These are phyloP conservation scores for Mormyrus iriodes DNA, from an alignment of 2,113 vertebrate genomes.

Conservation along the genomic window DNA sequence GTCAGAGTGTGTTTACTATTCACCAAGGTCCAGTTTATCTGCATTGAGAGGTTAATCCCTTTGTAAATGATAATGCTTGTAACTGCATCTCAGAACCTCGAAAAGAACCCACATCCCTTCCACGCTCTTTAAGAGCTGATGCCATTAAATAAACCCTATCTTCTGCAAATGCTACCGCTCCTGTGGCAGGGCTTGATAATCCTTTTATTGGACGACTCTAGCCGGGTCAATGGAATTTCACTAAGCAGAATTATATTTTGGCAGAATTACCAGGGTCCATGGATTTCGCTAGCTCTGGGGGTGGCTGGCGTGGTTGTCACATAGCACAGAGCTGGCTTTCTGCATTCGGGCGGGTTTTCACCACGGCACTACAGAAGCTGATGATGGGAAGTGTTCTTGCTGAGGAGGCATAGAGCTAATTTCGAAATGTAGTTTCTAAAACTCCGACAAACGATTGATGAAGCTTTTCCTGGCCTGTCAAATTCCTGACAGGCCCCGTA, in stretches of 20 bases:
- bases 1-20: background rate
- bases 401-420: background rate
- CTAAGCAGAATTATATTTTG: constrained; percentile 16
- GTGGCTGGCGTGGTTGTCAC: background rate
- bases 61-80: background rate
- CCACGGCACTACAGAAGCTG: background rate
- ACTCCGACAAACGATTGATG: background rate
- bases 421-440: background rate
- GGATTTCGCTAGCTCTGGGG: background rate
- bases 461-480: background rate
- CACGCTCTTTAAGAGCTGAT: constrained; percentile 35
- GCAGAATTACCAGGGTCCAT: constrained; percentile 18
- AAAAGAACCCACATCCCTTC: constrained; percentile 23
- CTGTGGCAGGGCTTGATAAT: background rate
- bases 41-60: background rate
- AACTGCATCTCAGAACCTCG: background rate
- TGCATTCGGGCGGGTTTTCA: background rate
- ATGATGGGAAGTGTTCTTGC: background rate
- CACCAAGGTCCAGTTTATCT: background rate
- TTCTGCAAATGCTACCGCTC: constrained; percentile 33
- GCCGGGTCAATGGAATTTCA: background rate
- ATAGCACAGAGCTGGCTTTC: background rate
- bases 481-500: background rate
- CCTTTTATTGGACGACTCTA: constrained; percentile 2
- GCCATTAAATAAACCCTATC: constrained; percentile 46